These are phyloP conservation scores for Cinara cedri DNA, from an alignment of 2,888 invertebrate species.

Conservation along the genomic window DNA sequence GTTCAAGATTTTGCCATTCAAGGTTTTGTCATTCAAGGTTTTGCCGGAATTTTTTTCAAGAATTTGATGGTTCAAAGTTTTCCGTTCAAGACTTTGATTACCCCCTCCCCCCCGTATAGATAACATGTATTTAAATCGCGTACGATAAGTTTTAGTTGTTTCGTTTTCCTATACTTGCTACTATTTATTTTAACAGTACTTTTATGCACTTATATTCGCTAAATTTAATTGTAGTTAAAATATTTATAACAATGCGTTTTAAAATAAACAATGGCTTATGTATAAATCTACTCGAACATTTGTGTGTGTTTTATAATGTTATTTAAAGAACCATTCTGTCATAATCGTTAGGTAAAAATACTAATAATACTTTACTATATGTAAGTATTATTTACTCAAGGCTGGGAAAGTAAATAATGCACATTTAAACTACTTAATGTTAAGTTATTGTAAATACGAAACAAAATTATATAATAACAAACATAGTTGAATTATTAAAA, in stretches of 20 bases:
- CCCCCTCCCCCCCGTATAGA: no score
- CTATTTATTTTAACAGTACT: neutral
- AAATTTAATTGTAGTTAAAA: neutral
- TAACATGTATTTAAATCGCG: no score
- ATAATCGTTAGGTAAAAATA: constrained; percentile 16
- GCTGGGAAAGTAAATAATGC: constrained; percentile 17
- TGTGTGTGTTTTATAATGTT: constrained; percentile 3
- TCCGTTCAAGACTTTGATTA: no score
- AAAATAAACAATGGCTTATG: neutral
- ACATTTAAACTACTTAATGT: neutral
- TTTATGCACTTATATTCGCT: neutral
- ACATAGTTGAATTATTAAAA: neutral
- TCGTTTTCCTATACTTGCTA: no score
- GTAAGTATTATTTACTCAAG: constrained; percentile 12
- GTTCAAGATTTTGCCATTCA: no score
- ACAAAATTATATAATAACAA: neutral
- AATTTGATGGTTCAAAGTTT: no score
- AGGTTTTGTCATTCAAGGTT: no score
- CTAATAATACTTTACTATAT: neutral
- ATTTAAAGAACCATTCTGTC: constrained; percentile 8
- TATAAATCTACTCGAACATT: neutral
- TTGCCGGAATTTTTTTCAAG: no score
- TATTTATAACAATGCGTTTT: constrained; percentile 2
- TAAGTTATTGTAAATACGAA: neutral
- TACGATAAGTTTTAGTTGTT: no score